A percentile compares a stretch with the other conserved stretches of the same genome.
Conservation (phyloP, 1,140 invertebrate species). For the Drosophila micromelanica region DNA sequence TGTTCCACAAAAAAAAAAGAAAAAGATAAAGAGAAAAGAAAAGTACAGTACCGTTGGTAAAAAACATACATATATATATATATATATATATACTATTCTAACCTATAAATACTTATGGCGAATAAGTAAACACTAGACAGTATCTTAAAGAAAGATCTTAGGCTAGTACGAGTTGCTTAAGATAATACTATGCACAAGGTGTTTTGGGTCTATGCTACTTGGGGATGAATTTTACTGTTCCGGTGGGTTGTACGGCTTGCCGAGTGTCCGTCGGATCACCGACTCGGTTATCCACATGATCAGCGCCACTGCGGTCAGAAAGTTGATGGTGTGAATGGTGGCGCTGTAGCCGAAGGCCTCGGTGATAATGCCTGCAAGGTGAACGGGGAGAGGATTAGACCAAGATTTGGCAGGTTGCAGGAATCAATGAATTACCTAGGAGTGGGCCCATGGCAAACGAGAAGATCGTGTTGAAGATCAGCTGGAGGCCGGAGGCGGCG, state of each 20-base stretch:
- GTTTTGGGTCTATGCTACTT: background rate
- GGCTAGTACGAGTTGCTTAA: background rate
- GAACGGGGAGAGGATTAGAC: background rate
- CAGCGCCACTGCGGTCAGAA: constrained; percentile 54
- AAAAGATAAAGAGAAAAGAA: background rate
- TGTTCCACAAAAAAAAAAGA: background rate
- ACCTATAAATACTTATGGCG: constrained; percentile 1
- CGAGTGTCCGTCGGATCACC: constrained; percentile 46
- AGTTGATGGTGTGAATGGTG: constrained; percentile 73
- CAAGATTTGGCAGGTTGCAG: background rate
- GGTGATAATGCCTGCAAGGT: constrained; percentile 60
- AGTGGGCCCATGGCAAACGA: constrained; percentile 87
- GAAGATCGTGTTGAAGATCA: constrained; percentile 87
- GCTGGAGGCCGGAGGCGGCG: constrained; percentile 88
- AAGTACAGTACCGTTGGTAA: background rate
- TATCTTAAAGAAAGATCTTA: background rate
- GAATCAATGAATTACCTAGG: constrained; percentile 87
- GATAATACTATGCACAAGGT: constrained; percentile 16
- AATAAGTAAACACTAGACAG: background rate
- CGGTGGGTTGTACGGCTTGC: constrained; percentile 43
- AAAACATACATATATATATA: background rate
- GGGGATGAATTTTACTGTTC: constrained; percentile 37
- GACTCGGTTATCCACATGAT: constrained; percentile 68
- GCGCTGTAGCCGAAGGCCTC: constrained; percentile 57
- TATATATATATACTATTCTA: background rate